phyloP scores from a whole-genome alignment of 2,888 invertebrate species.

The Aleiodes testaceus region DNA sequence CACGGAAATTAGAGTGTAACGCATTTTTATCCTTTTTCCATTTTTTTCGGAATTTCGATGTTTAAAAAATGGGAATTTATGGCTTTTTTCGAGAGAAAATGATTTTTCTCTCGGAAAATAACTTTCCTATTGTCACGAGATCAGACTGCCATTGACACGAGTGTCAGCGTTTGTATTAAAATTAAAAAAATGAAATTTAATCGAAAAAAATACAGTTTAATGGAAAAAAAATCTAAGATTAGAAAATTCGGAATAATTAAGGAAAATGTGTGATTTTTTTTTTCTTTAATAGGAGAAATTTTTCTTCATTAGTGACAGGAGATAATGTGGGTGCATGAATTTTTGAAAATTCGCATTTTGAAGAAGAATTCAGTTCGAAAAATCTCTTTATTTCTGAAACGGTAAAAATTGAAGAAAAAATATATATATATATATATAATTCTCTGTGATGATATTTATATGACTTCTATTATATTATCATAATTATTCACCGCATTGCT shows the following conservation, averaged over 20 bases:
- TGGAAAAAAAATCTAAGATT: too few species aligned
- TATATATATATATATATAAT: slow-evolving; percentile 54
- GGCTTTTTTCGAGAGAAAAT: too few species aligned
- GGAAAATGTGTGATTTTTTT: too few species aligned
- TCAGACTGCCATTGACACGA: slow-evolving; percentile 62
- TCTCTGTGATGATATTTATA: slow-evolving; percentile 67
- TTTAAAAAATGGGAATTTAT: neutral
- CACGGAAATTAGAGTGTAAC: neutral
- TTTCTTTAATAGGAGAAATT: too few species aligned
- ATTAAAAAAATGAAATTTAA: too few species aligned
- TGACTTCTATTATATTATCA: slow-evolving; percentile 57
- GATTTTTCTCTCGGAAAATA: neutral
- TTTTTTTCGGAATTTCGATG: neutral
- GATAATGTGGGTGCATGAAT: too few species aligned
- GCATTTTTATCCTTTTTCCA: neutral
- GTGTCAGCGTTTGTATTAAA: slow-evolving; percentile 4
- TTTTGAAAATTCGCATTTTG: too few species aligned
- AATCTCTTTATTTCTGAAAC: slow-evolving; percentile 33
- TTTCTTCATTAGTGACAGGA: too few species aligned
- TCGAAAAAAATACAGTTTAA: too few species aligned
- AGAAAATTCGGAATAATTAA: too few species aligned
- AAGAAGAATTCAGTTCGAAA: too few species aligned
- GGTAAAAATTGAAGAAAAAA: slow-evolving; percentile 19
- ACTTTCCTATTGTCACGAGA: slow-evolving; percentile 49
- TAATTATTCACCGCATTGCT: slow-evolving; percentile 52